Evolutionary conservation across 2,888 invertebrate genomes (phyloP), one percentile per base, ranked within the genome.

Genomic region (Drosophila lutescens): DNA sequence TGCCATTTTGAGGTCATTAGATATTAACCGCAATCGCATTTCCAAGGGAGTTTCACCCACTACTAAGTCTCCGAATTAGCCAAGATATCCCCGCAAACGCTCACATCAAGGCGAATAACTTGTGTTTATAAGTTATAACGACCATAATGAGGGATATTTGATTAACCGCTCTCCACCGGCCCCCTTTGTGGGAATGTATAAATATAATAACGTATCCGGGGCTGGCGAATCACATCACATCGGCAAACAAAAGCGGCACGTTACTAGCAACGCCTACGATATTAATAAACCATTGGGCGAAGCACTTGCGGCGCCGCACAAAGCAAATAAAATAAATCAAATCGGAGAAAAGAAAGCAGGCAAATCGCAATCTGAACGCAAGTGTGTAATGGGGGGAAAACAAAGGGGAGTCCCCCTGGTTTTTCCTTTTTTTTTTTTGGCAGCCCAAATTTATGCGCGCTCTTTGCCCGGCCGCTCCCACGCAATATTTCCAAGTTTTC

Each of bases 291-390:
- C 89, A 77, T 81, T 82, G 80, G 77, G 74, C 49, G 77, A 75
- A 86, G 71, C 89, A 89, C 89, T 89, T 90, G 86, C 90, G 86
- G 90, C 90, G 90, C 86, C 90, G 90, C 79, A 88, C 84, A 91
- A 90, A 90, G 85, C 90, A 90, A 90, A 90, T 90, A 91, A 90
- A 91, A 90, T 91, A 91, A 91, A 90, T 90, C 91, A 90, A 89
- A 84, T 89, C 77, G 79, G 61, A 67, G 54, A 17, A 51, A 65
- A 54, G 76, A 83, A 77, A 76, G 76, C 77, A 75, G 83, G 74
- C 78, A 88, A 86, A 86, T 78, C 81, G 73, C 79, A 78, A 76
- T 79, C 74, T 71, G 76, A 85, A 80, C 74, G 81, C 74, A 70
- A 74, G 77, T 71, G 79, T 86, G 70, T 76, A 68, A 73, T 59